phyloP scores from a whole-genome alignment of 2,797 vertebrate genomes.

The Eidolon dupreanum region DNA sequence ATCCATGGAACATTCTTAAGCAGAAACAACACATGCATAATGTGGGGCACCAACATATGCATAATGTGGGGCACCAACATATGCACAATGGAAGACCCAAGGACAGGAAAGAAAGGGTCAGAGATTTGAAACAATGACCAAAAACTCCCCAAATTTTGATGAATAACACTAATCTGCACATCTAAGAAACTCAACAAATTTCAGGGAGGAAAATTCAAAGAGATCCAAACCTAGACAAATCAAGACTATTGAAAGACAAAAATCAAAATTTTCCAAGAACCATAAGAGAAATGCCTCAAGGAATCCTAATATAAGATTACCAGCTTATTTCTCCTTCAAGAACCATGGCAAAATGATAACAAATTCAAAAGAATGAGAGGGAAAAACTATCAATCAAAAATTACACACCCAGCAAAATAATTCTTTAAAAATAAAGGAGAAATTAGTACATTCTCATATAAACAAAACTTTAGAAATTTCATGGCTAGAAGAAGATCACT shows the following conservation, averaged over 20 bases:
- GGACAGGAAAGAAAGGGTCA: not conserved
- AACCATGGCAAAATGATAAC: not conserved
- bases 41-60: not conserved
- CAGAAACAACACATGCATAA: not conserved
- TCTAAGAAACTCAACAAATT: conserved; percentile 15
- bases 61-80: not conserved
- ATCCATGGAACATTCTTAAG: not conserved
- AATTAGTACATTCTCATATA: not conserved
- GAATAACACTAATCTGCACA: not conserved
- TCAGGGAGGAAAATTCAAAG: not conserved
- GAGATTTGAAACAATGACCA: not conserved
- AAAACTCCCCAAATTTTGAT: not conserved
- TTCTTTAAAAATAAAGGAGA: not conserved
- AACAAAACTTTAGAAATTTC: conserved; percentile 1
- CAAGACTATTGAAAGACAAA: not conserved
- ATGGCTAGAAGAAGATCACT: not conserved
- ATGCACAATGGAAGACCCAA: not conserved
- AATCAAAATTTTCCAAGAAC: not conserved
- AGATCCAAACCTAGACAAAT: not conserved
- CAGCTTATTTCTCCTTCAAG: not conserved
- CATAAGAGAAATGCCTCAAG: not conserved
- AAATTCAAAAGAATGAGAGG: not conserved
- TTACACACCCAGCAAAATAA: not conserved
- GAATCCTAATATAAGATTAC: not conserved
- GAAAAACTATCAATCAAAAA: not conserved